Conservation (phyloP, 2,888 invertebrate species). For the Tetranychus truncatus region DNA sequence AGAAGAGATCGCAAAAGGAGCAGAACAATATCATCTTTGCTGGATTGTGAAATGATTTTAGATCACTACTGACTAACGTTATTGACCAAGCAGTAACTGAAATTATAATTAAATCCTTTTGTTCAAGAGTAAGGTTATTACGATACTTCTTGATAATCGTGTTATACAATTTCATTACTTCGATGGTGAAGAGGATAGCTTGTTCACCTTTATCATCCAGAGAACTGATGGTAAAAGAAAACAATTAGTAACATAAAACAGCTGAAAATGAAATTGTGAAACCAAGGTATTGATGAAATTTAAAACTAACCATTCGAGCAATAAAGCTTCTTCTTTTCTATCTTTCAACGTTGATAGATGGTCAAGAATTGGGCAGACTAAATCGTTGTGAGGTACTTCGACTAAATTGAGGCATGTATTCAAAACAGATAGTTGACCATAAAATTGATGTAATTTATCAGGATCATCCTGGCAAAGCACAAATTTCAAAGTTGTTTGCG, state of each 20-base stretch:
- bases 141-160: background rate
- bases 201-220: background rate
- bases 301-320: background rate
- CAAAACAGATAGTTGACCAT: background rate
- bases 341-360: background rate
- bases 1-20: background rate
- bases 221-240: background rate
- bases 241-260: background rate
- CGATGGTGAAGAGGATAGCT: background rate
- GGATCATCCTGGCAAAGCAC: background rate
- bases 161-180: background rate
- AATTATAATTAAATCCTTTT: constrained; percentile 7
- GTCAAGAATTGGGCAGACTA: background rate
- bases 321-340: background rate
- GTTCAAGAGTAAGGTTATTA: background rate
- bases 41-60: background rate
- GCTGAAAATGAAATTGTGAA: background rate
- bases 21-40: background rate
- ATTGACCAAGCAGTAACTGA: background rate
- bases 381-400: background rate
- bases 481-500: background rate
- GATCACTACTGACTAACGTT: background rate
- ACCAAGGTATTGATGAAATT: background rate
- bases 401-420: background rate
- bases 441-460: background rate